Percentiles rank a stretch among this genome's conserved stretches.
phyloP scores from a whole-genome alignment of 2,888 invertebrate genomes.

The Stenchaetothrips biformis region DNA sequence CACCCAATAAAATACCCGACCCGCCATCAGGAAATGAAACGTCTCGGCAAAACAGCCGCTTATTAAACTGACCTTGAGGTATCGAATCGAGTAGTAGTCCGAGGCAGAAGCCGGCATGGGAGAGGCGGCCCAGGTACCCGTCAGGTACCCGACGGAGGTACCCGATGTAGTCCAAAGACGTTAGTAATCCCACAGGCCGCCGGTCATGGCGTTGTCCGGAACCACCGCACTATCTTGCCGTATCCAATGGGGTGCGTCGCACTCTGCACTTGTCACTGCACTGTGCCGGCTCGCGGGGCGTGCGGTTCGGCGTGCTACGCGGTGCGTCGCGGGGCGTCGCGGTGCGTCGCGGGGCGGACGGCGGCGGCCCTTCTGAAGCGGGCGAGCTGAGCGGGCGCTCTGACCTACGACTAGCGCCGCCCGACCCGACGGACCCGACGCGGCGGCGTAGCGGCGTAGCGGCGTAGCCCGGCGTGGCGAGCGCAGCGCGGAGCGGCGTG shows the following conservation, averaged over 20 bases:
- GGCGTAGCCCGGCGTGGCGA: background rate
- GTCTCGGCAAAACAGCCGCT: no score
- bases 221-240: background rate
- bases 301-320: background rate
- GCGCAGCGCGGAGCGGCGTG: background rate
- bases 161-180: background rate
- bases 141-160: background rate
- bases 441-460: background rate
- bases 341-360: background rate
- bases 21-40: no score
- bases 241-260: background rate
- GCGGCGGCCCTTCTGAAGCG: background rate
- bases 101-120: conserved; percentile 2
- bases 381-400: background rate
- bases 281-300: background rate
- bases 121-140: background rate
- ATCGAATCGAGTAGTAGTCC: conserved; percentile 12
- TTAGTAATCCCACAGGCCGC: background rate
- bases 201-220: background rate
- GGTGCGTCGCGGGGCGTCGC: background rate
- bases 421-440: background rate
- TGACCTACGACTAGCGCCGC: conserved; percentile 14
- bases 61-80: background rate
- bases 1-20: no score
- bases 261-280: background rate